These are phyloP conservation scores for Nomada goodeniana DNA, from an alignment of 2,888 invertebrate species.

Conservation along the genomic window DNA sequence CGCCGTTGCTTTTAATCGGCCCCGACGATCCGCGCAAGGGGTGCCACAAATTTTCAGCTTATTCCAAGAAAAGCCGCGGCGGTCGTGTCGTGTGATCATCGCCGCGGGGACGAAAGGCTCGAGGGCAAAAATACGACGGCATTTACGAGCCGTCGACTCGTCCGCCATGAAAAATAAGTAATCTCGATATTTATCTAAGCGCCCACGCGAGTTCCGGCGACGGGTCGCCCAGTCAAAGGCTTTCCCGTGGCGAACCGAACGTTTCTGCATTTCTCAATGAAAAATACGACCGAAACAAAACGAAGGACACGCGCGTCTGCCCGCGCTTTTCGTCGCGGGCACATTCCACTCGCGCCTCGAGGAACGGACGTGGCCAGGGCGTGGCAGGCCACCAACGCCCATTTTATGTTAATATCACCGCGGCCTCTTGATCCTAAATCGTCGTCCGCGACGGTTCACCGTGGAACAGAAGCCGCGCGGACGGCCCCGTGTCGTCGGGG, in stretches of 20 bases:
- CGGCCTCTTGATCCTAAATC: constrained; percentile 45
- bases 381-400: constrained; percentile 79
- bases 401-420: constrained; percentile 80
- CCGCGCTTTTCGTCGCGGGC: constrained; percentile 69
- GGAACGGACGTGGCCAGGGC: constrained; percentile 66
- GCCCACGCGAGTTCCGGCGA: constrained; percentile 66
- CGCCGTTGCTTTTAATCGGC: constrained; percentile 3
- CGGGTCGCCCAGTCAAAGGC: constrained; percentile 51
- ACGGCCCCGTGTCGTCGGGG: constrained; percentile 62
- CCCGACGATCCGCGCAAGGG: constrained; percentile 26
- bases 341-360: constrained; percentile 71
- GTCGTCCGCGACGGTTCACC: constrained; percentile 38
- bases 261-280: constrained; percentile 47
- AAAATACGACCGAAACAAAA: not conserved
- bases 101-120: constrained; percentile 41
- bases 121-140: constrained; percentile 72
- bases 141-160: constrained; percentile 72
- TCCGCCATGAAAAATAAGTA: constrained; percentile 71
- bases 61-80: constrained; percentile 51
- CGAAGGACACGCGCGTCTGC: not conserved
- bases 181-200: constrained; percentile 78
- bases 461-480: constrained; percentile 65
- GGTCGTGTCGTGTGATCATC: constrained; percentile 47
- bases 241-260: constrained; percentile 51
- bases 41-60: constrained; percentile 45